Conservation (phyloP, 2,888 invertebrate genomes). For the Spodoptera exigua region DNA sequence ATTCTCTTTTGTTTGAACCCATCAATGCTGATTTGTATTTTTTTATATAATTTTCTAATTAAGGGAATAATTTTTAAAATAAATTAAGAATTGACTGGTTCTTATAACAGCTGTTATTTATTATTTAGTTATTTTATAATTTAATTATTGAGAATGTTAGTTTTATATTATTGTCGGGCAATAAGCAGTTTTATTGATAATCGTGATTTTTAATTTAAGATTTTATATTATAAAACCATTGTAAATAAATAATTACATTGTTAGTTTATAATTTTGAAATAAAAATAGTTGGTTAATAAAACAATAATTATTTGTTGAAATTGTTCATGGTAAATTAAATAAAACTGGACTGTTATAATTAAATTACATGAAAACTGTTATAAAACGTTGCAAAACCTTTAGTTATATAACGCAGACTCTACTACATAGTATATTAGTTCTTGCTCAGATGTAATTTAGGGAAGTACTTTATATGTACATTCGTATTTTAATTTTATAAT, state of each 20-base stretch:
- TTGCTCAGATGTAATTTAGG: conserved; percentile 66
- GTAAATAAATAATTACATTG: conserved; percentile 46
- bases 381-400: conserved; percentile 11
- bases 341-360: conserved; percentile 20
- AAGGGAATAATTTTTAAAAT: conserved; percentile 54
- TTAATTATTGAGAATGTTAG: conserved; percentile 60
- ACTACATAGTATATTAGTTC: conserved; percentile 38
- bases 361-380: conserved; percentile 5
- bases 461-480: conserved; percentile 67
- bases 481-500: conserved; percentile 64
- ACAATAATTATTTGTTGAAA: conserved; percentile 22
- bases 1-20: conserved; percentile 64
- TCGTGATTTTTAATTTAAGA: conserved; percentile 68
- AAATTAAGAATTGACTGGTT: conserved; percentile 77
- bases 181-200: conserved; percentile 65
- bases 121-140: conserved; percentile 76
- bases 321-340: conserved; percentile 5
- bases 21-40: conserved; percentile 66
- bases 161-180: conserved; percentile 54
- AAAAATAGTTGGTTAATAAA: conserved; percentile 30
- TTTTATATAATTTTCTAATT: conserved; percentile 46
- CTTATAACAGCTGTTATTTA: conserved; percentile 84
- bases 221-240: conserved; percentile 24
- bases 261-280: conserved; percentile 43
- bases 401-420: conserved; percentile 26